Evolutionary conservation across 1,140 invertebrate genomes (phyloP), one percentile per base, ranked within the genome.

Genomic region (Penaeus japonicus): DNA sequence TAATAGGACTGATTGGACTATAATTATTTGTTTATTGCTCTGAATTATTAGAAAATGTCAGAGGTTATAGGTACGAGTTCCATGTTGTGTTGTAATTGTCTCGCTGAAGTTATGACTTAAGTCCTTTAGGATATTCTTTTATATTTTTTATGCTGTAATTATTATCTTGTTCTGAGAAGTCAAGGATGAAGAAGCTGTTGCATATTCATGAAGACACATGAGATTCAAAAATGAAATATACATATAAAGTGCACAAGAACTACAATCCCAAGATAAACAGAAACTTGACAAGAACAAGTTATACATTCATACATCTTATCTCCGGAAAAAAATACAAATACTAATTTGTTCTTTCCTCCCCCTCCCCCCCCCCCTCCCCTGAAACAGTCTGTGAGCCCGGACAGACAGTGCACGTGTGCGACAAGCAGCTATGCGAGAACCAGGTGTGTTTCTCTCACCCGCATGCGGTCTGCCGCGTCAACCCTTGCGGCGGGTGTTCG

Each of bases 401-500:
- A 5, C 91, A 91, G 27, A 89, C 91, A 12, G 91, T 93, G 10
- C 92, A 93, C 77, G 91, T 92, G 53, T 93, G 93, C 90, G 90
- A 92, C 80, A 90, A 91, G 55, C 85, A 91, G 5, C 59, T 93
- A 35, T 93, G 93, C 89, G 90, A 92, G 10, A 89, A 91, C 30
- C 91, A 92, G 85, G 89, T 92, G 27, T 93, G 93, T 87, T 83
- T 92, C 35, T 92, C 92, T 17, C 80, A 93, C 75, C 93, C 93
- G 17, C 87, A 89, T 15, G 93, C 93, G 62, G 91, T 91, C 20
- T 93, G 92, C 81, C 85, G 91, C 17, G 90, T 93, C 62, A 91
- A 93, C 89, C 92, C 93, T 0, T 93, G 93, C 90, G 92, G 92
- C 47, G 92, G 92, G n/a, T 93, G 93, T 85, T 87, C 84, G 7